These are phyloP conservation scores for Notarius lentiginosus DNA, from an alignment of 2,113 vertebrate species.

Conservation along the genomic window DNA sequence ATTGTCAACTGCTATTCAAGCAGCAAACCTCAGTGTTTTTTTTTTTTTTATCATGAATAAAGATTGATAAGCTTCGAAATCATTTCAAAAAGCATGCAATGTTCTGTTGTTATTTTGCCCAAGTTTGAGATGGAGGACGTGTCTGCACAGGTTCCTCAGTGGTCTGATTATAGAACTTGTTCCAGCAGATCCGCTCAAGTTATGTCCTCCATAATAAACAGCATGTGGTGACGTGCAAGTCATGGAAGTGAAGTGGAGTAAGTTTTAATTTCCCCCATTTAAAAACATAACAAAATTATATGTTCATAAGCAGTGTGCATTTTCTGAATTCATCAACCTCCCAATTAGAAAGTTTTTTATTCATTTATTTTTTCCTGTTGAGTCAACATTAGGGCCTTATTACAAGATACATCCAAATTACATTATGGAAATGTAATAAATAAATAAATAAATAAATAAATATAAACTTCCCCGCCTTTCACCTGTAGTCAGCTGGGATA, in stretches of 20 bases:
- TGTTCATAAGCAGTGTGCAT: not conserved
- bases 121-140: not conserved
- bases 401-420: not conserved
- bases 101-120: not conserved
- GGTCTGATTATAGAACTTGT: not conserved
- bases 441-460: no score
- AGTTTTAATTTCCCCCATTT: not conserved
- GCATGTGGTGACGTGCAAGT: not conserved
- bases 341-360: no score
- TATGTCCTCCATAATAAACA: not conserved
- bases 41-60: not conserved
- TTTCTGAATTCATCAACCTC: not conserved
- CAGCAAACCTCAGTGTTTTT: not conserved
- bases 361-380: no score
- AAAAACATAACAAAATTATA: not conserved
- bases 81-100: not conserved
- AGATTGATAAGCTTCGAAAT: not conserved
- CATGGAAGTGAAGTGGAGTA: not conserved
- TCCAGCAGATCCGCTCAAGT: constrained; percentile 2
- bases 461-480: no score
- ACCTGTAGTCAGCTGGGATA: no score
- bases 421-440: not conserved
- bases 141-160: constrained; percentile 6
- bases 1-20: not conserved
- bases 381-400: not conserved